These are phyloP conservation scores for Lordiphosa collinella DNA, from an alignment of 1,140 invertebrate species.

Conservation along the genomic window DNA sequence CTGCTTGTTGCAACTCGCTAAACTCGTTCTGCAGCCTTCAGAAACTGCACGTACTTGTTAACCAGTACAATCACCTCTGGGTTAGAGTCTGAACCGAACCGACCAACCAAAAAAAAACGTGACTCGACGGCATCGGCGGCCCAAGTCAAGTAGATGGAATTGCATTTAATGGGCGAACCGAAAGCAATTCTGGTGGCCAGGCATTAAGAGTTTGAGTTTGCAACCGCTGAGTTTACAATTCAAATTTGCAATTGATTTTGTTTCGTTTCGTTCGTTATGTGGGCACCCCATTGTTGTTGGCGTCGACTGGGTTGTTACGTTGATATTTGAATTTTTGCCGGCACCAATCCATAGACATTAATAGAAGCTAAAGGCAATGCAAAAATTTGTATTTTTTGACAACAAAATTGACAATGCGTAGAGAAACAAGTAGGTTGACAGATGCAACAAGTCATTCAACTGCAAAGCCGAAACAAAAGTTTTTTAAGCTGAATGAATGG, in stretches of 20 bases:
- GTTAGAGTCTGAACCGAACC: constrained; percentile 22
- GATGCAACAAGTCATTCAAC: constrained; percentile 60
- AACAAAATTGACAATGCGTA: constrained; percentile 38
- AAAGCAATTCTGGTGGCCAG: constrained; percentile 32
- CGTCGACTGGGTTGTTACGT: constrained; percentile 29
- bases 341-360: constrained; percentile 66
- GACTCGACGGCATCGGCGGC: constrained; percentile 34
- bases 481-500: too few species aligned
- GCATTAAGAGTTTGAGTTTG: constrained; percentile 34
- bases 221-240: constrained; percentile 45
- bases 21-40: constrained; percentile 71
- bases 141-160: constrained; percentile 67
- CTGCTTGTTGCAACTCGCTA: constrained; percentile 13
- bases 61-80: constrained; percentile 68
- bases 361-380: neutral
- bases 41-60: constrained; percentile 71
- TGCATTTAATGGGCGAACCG: constrained; percentile 62
- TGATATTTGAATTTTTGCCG: constrained; percentile 55
- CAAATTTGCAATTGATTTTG: constrained; percentile 64
- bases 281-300: constrained; percentile 8
- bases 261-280: constrained; percentile 14
- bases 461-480: constrained; percentile 6
- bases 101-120: constrained; percentile 46
- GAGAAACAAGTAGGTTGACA: constrained; percentile 39
- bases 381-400: constrained; percentile 48